Base-by-base conservation (phyloP, 2,797 vertebrate species). In the Oryzias dopingdopingensis region DNA sequence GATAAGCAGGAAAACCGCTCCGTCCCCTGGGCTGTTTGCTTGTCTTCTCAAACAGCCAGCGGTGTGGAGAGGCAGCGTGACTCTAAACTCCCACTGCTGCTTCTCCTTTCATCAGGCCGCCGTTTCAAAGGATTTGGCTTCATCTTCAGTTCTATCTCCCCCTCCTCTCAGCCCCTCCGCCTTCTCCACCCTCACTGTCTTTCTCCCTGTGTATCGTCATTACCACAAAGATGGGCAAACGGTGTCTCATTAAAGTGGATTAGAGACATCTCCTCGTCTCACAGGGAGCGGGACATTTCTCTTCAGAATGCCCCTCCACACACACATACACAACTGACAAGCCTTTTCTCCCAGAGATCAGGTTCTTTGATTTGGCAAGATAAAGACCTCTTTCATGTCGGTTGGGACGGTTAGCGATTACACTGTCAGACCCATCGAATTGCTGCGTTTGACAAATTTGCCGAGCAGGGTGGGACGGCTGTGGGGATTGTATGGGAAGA, bases 311-410 rank as follows among this genome's bases (percentile, higher is more conserved):
- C 44, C 55, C 62, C 52, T 45, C 54, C n/a, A 16, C 47, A 52
- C 42, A 15, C 29, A 4, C 42, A 12, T 40, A 41, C 23, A 32
- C n/a, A 8, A 56, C 46, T 43, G 46, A 24, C 46, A 20, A 15
- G 59, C 43, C 48, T 48, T 79, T 78, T 86, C 80, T 84, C 79
- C 75, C 68, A 71, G 79, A 88, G 89, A 91, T 88, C 86, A 86
- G 84, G 86, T 88, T 89, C 90, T 90, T 89, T 89, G 88, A 91
- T 89, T 90, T 74, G 80, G 66, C 76, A 84, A 86, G 90, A 91
- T 91, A 91, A 91, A 89, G 85, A 76, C 67, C 79, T 59, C 84
- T 90, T 90, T 92, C 86, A 91, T 90, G 89, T 91, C 15, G 70
- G 82, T 54, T 63, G 78, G 82, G 88, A 90, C 81, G 79, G 83